Evolutionary conservation across 2,797 vertebrate species (phyloP), one percentile per base, ranked within the genome.

Genomic region (Malacoraja senta): DNA sequence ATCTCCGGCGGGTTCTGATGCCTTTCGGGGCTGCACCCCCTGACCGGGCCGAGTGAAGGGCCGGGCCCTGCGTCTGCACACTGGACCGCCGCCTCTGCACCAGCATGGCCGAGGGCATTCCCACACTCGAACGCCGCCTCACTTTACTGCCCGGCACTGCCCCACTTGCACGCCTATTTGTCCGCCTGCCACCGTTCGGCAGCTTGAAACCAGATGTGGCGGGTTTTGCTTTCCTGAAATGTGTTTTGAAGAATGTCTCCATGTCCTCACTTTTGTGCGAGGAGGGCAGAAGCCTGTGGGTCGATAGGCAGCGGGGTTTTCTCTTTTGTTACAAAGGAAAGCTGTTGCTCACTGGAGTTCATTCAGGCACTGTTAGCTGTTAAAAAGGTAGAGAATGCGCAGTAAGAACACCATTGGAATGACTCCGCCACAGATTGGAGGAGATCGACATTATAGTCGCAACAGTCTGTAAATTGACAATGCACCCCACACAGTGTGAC

Each of bases 201-300:
- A 80, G 58, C n/a, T 44, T 93, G 10, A 93, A 94, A 0, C 84
- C 80, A 0, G 95, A 93, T 21, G 94, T 93, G 0, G 93, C 94
- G 0, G 93, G 29, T 17, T 84, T 94, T 95, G 97, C 96, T 95
- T 94, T 77, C 93, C 95, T 95, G 84, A 99, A 98, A 94, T 97
- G 98, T 61, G 96, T 97, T 93, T 96, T 97, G 94, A 98, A 98
- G 95, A 99, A 98, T 76, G 96, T 96, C 94, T 98, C 97, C 98
- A 99, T 99, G 78, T 24, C 24, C 76, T 29, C 7, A 8, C 15
- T 44, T 38, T 24, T 74, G 3, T 13, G 24, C 8, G 1, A 13
- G 12, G 68, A 68, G 35, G 26, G 2, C 35, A 8, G 35, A 32
- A 8, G 9, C 0, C 7, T 65, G 8, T 15, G 21, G n/a, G 17